Evolutionary conservation across 2,797 vertebrate genomes (phyloP).

Genomic region (Nasua narica): DNA sequence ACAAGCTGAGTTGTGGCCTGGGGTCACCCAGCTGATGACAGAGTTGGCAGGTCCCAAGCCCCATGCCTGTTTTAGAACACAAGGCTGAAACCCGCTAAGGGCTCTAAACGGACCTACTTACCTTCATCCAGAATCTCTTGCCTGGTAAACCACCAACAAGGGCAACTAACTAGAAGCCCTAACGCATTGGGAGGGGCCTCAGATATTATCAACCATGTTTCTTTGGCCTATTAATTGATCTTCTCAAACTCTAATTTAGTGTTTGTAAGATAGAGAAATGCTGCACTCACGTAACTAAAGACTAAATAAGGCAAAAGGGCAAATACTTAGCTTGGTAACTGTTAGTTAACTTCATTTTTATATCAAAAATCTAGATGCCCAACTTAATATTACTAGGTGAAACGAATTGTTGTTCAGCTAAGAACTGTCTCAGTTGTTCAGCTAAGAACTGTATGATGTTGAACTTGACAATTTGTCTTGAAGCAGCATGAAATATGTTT

Average conservation of each 20-base stretch:
- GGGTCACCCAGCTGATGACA: not conserved
- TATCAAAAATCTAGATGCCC: not conserved
- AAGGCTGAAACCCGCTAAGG: not conserved
- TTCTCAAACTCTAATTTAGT: not conserved
- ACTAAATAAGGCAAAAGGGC: not conserved
- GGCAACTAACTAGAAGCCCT: not conserved
- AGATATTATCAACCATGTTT: not conserved
- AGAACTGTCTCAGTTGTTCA: not conserved
- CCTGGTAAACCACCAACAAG: not conserved
- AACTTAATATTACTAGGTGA: not conserved
- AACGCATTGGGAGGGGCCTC: not conserved
- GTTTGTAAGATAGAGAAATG: not conserved
- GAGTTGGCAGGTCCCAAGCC: not conserved
- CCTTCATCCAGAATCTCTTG: not conserved
- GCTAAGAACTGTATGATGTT: not conserved
- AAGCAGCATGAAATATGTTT: not conserved
- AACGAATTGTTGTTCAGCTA: not conserved
- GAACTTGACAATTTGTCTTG: not conserved
- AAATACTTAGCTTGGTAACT: not conserved
- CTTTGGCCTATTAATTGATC: not conserved
- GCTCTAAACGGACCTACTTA: not conserved
- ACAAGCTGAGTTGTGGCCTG: not conserved
- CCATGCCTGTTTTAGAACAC: not conserved
- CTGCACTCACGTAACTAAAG: not conserved
- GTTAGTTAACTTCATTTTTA: not conserved